Evolutionary conservation across 2,888 invertebrate species (phyloP).

Genomic region (Dasysyrphus tricinctus): DNA sequence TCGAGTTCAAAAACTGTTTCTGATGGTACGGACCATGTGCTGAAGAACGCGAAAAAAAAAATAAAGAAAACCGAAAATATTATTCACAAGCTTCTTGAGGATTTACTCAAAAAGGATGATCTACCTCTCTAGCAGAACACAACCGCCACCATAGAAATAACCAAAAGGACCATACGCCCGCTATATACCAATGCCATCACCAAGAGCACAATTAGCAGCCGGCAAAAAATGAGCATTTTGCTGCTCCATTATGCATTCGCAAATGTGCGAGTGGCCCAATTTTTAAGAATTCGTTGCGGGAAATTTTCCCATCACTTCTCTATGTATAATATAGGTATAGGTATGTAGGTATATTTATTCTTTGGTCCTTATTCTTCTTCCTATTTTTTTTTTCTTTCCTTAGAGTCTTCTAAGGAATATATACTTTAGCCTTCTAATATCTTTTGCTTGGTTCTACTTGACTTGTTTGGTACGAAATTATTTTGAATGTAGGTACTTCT

Average conservation of each 20-base stretch:
- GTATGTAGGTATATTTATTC: not conserved
- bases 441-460: slow-evolving; percentile 48
- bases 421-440: slow-evolving; percentile 35
- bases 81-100: slow-evolving; percentile 48
- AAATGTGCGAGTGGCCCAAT: slow-evolving; percentile 68
- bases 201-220: slow-evolving; percentile 60
- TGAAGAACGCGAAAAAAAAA: not conserved
- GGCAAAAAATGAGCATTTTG: slow-evolving; percentile 43
- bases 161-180: slow-evolving; percentile 7
- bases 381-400: not conserved
- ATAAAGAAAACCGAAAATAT: slow-evolving; percentile 10
- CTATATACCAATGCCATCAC: slow-evolving; percentile 12
- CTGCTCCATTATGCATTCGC: slow-evolving; percentile 66
- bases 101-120: slow-evolving; percentile 26
- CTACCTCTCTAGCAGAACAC: not conserved
- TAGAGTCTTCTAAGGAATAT: slow-evolving; percentile 23
- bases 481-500: slow-evolving; percentile 42
- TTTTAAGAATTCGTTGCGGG: slow-evolving; percentile 57
- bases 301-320: slow-evolving; percentile 39
- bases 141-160: not conserved
- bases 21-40: slow-evolving; percentile 13
- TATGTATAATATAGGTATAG: not conserved
- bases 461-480: slow-evolving; percentile 49
- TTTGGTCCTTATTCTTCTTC: slow-evolving; percentile 24
- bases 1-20: slow-evolving; percentile 29